Percentiles rank a stretch among this genome's conserved stretches.
These are phyloP conservation scores for Drosophila helvetica DNA, from an alignment of 2,888 invertebrate genomes.

Conservation along the genomic window DNA sequence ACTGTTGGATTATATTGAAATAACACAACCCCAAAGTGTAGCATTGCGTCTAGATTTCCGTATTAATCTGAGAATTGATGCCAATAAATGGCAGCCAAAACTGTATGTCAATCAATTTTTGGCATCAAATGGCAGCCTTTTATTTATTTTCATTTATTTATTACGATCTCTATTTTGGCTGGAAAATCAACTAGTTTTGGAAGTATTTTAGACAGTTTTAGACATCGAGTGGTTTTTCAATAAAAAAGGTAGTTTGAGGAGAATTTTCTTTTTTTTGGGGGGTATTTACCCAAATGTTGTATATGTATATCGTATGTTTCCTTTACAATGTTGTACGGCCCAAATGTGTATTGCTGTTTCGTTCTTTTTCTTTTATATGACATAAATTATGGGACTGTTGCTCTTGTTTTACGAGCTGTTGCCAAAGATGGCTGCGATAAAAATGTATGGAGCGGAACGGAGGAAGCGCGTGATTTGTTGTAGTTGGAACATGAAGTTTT, in stretches of 20 bases:
- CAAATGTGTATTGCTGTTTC: slow-evolving; percentile 12
- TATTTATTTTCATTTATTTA: background rate
- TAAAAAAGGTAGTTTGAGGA: background rate
- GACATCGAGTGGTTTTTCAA: background rate
- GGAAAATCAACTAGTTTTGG: background rate
- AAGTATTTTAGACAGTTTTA: no score
- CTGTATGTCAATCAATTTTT: background rate
- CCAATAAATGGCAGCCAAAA: background rate
- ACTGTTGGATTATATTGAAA: background rate
- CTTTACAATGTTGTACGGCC: background rate
- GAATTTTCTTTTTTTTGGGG: background rate
- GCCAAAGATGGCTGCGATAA: slow-evolving; percentile 41
- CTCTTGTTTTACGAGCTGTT: slow-evolving; percentile 42
- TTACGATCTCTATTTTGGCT: background rate
- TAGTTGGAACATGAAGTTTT: slow-evolving; percentile 27
- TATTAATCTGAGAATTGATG: background rate
- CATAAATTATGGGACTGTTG: slow-evolving; percentile 56
- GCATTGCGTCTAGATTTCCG: background rate
- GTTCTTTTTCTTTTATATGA: slow-evolving; percentile 29
- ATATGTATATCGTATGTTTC: background rate
- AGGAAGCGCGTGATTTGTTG: slow-evolving; percentile 31
- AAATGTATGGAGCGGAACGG: slow-evolving; percentile 11
- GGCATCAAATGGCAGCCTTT: background rate
- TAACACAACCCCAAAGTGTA: background rate
- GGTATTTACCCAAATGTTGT: no score